A percentile compares a stretch with the other conserved stretches of the same genome.
These are phyloP conservation scores for Datnioides undecimradiatus DNA, from an alignment of 2,113 vertebrate species.

Conservation along the genomic window DNA sequence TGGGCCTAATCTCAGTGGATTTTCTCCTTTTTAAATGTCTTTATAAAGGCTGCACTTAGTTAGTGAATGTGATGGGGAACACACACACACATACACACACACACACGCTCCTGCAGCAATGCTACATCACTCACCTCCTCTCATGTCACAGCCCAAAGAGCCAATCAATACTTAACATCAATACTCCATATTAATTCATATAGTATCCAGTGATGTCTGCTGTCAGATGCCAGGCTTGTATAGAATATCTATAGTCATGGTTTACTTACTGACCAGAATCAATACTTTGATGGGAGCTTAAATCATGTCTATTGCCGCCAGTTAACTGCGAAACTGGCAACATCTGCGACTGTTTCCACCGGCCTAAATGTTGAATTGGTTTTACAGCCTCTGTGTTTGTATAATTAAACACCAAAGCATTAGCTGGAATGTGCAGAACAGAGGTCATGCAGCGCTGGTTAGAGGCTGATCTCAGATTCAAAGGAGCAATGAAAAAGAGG, in stretches of 20 bases:
- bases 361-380: constrained; percentile 35
- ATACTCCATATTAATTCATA: constrained; percentile 63
- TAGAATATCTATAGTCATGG: constrained; percentile 38
- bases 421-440: constrained; percentile 4
- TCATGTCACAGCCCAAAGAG: constrained; percentile 43
- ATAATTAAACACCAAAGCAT: constrained; percentile 23
- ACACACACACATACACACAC: constrained; percentile 8
- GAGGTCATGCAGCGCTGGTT: constrained; percentile 4
- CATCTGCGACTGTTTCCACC: constrained; percentile 11
- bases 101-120: not conserved
- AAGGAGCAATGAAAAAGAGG: not conserved
- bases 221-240: constrained; percentile 30
- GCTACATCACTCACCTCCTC: constrained; percentile 25
- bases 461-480: not conserved
- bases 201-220: constrained; percentile 25
- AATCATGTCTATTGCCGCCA: constrained; percentile 39
- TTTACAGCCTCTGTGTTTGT: constrained; percentile 26
- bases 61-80: not conserved
- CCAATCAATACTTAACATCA: constrained; percentile 57
- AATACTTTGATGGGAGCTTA: constrained; percentile 59
- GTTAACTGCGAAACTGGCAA: constrained; percentile 26
- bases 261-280: constrained; percentile 70
- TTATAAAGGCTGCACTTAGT: constrained; percentile 1
- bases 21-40: constrained; percentile 13
- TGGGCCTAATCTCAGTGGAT: constrained; percentile 46